Evolutionary conservation across 2,797 vertebrate genomes (phyloP).

Genomic region (Limnodromus scolopaceus): DNA sequence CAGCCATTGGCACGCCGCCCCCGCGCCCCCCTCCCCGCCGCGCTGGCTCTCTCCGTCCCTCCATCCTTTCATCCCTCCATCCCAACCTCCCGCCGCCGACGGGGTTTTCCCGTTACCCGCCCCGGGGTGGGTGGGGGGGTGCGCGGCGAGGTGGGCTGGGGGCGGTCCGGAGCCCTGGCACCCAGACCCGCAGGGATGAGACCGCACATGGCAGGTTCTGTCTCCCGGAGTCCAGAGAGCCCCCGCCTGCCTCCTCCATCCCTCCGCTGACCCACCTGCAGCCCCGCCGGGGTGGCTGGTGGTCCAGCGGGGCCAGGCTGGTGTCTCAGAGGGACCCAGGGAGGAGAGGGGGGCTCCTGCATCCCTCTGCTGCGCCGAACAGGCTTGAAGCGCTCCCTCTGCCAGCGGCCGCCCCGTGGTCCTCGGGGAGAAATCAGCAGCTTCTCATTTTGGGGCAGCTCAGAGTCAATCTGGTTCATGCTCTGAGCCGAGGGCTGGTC

Average conservation of each 20-base stretch:
- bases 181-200: background rate
- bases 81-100: background rate
- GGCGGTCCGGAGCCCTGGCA: background rate
- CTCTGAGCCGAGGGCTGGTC: background rate
- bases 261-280: background rate
- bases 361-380: rapidly evolving
- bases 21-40: background rate
- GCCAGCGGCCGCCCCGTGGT: rapidly evolving
- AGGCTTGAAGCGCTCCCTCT: rapidly evolving
- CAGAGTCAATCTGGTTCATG: background rate
- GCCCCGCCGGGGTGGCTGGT: rapidly evolving
- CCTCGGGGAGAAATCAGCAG: background rate
- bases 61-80: background rate
- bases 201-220: background rate
- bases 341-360: background rate
- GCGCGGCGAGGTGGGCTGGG: background rate
- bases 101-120: background rate
- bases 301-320: rapidly evolving
- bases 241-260: background rate
- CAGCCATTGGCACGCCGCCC: slow-evolving; percentile 58
- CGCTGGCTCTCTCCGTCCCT: background rate
- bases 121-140: rapidly evolving
- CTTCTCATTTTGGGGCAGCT: background rate
- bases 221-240: background rate
- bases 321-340: background rate